Conservation (phyloP, 1,140 invertebrate species). For the Cotesia chilonis region DNA sequence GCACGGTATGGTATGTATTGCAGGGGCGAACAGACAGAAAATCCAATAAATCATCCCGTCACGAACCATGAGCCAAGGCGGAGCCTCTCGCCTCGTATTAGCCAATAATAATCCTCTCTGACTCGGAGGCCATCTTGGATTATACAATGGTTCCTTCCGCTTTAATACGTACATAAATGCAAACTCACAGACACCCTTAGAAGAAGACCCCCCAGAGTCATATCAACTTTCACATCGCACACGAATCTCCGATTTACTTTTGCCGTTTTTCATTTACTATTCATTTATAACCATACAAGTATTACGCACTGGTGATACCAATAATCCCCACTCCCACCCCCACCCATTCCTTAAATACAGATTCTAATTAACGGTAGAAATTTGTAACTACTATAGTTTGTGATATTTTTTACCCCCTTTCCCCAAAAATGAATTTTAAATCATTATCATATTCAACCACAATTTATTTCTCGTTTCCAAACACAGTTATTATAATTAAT, state of each 20-base stretch:
- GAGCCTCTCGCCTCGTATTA: slow-evolving; percentile 69
- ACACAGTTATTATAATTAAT: slow-evolving; percentile 68
- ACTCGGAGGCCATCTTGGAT: slow-evolving; percentile 69
- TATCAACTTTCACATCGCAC: slow-evolving; percentile 39
- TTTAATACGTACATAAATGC: slow-evolving; percentile 63
- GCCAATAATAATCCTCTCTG: slow-evolving; percentile 70
- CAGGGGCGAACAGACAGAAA: slow-evolving; percentile 66
- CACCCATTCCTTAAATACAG: background rate
- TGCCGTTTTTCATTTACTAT: slow-evolving; percentile 23
- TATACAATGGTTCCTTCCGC: slow-evolving; percentile 68
- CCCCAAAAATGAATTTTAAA: slow-evolving; percentile 31
- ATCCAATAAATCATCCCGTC: slow-evolving; percentile 67
- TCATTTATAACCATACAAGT: slow-evolving; percentile 21
- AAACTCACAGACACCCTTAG: slow-evolving; percentile 58
- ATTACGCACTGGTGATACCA: slow-evolving; percentile 11
- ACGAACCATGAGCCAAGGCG: slow-evolving; percentile 69
- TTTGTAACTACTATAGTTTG: slow-evolving; percentile 2
- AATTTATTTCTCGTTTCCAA: slow-evolving; percentile 68
- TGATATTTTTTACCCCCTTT: background rate
- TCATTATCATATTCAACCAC: slow-evolving; percentile 64
- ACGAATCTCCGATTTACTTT: slow-evolving; percentile 21
- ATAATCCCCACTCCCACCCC: background rate
- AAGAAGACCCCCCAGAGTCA: slow-evolving; percentile 58
- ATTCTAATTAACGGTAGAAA: background rate
- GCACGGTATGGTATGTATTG: slow-evolving; percentile 56